Base-by-base conservation (phyloP, 1,140 invertebrate genomes). In the Paraescarpia echinospica region DNA sequence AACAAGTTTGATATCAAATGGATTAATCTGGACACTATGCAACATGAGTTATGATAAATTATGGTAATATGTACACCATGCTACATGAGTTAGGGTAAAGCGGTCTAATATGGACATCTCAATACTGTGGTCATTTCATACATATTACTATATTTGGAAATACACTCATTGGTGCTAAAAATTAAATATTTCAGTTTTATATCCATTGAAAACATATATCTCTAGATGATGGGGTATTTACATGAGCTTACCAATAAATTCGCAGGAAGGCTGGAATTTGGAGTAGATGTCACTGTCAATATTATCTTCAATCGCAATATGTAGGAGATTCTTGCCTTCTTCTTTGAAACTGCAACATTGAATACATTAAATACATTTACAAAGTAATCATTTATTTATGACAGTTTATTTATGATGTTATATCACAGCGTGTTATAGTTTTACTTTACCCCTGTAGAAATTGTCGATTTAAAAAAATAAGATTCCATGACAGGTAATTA, bases 241-340 rank as follows among this genome's bases (percentile, higher is more conserved):
- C 22, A 77, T 77, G n/a, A 90, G n/a, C 35, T 94, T 94, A 96
- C 95, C 95, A 88, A 95, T 95, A 92, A 96, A 96, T 91, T 94
- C 93, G 94, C 95, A 96, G 22, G 94, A 95, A 91, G 93, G 89
- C 91, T 95, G 93, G 92, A 96, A 95, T 91, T 95, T 93, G 18
- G 93, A 93, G 91, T 92, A 95, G 22, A 96, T 89, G 88, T 96
- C 95, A n/a, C 94, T 95, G 34, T 95, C 95, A 92, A 93, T 94
- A 41, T 94, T 91, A 93, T 96, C 96, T 90, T 94, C 93, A 14
- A 95, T 94, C 89, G 95, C 94, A 89, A 96, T 94, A 92, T 95
- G 95, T 89, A 95, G 92, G 41, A 95, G 92, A 34, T 94, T 92
- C 89, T 94, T 93, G 0, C 94, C 94, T 48, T 94, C 94, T 59